phyloP scores from a whole-genome alignment of 2,888 invertebrate genomes.

The Machimus atricapillus region DNA sequence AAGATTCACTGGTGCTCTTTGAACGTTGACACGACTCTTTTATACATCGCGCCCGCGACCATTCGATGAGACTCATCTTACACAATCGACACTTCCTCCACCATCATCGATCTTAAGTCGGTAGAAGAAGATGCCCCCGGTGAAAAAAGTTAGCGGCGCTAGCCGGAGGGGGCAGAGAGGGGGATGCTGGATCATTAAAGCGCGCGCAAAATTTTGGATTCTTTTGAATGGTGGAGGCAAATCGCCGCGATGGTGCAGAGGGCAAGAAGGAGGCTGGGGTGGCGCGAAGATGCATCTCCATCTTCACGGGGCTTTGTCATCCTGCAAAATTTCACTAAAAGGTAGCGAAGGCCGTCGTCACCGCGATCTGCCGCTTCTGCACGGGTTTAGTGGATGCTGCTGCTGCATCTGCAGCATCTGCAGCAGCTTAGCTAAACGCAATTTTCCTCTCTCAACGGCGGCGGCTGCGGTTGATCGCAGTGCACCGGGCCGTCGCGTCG shows the following conservation, averaged over 20 bases:
- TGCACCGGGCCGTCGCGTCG: not conserved
- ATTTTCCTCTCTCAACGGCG: conserved; percentile 14
- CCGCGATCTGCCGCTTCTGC: not conserved
- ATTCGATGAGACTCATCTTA: conserved; percentile 37
- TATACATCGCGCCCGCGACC: conserved; percentile 48
- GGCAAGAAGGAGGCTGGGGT: conserved; percentile 22
- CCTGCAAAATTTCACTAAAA: conserved; percentile 33
- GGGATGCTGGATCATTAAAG: not conserved
- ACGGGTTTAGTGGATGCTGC: not conserved
- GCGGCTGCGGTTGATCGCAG: not conserved
- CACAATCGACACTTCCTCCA: conserved; percentile 41
- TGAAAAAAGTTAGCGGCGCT: not conserved
- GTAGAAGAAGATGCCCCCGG: not conserved
- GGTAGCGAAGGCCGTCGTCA: conserved; percentile 22
- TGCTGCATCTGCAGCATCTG: too few relatives aligned
- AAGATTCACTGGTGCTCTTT: conserved; percentile 51
- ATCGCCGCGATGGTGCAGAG: not conserved
- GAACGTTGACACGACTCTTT: conserved; percentile 52
- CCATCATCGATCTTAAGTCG: conserved; percentile 24
- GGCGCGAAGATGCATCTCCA: not conserved
- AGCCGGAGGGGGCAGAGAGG: not conserved
- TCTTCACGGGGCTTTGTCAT: conserved; percentile 19
- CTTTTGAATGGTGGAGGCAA: not conserved
- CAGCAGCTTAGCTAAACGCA: conserved; percentile 14
- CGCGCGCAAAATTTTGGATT: not conserved